phyloP scores from a whole-genome alignment of 2,113 vertebrate species.

The Ochotona princeps region DNA sequence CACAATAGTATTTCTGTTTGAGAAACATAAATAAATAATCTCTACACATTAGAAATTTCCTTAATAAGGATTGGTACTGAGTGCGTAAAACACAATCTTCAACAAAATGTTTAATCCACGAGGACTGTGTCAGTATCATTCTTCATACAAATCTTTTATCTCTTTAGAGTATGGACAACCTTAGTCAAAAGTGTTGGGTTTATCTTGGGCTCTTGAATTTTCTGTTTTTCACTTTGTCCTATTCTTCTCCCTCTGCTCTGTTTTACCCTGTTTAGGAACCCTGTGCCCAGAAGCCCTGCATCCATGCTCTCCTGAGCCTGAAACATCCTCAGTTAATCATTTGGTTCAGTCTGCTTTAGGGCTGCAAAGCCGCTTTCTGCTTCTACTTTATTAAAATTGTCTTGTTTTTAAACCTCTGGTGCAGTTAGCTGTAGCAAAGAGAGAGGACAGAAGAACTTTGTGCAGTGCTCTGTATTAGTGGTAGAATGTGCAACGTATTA shows the following conservation, averaged over 20 bases:
- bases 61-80: conserved; percentile 76
- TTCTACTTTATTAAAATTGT: background rate
- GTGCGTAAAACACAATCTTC: background rate
- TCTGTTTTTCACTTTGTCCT: background rate
- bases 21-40: conserved; percentile 80
- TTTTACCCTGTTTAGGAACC: background rate
- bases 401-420: background rate
- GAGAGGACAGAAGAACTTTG: background rate
- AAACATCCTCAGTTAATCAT: background rate
- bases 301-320: too few relatives aligned
- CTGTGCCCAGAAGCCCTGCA: background rate
- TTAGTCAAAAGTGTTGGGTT: background rate
- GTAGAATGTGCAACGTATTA: background rate
- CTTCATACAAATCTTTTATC: background rate
- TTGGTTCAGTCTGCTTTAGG: background rate
- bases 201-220: background rate
- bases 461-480: background rate
- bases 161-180: background rate
- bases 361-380: background rate
- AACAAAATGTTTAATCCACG: conserved; percentile 5
- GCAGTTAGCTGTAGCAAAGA: background rate
- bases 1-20: conserved; percentile 87
- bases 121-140: background rate
- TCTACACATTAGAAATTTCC: conserved; percentile 66
- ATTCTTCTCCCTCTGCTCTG: background rate